A percentile compares a stretch with the other conserved stretches of the same genome.
Evolutionary conservation across 30 jellyfish, hydroid and myxozoan genomes (phyloP).

Genomic region (Aurelia sp.): DNA sequence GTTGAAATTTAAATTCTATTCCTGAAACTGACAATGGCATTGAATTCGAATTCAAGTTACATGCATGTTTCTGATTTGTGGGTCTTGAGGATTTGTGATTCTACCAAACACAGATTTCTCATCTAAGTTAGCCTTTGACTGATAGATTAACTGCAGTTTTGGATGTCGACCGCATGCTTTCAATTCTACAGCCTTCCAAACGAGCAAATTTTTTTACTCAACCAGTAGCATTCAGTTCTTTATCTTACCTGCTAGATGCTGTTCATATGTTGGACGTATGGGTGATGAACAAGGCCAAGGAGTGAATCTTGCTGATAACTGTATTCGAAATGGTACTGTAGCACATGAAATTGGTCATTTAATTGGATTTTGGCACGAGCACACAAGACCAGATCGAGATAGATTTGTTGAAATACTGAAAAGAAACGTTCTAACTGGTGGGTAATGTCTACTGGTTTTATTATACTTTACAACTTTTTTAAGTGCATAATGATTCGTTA

Average conservation of each 20-base stretch:
- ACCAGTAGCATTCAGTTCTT: not conserved
- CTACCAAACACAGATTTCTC: too few species aligned
- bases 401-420: constrained; percentile 49
- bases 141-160: too few species aligned
- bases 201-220: too few species aligned
- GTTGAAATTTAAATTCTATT: too few species aligned
- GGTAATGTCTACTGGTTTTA: not conserved
- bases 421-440: constrained; percentile 63
- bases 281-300: constrained; percentile 89
- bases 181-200: too few species aligned
- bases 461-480: not conserved
- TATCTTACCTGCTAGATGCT: constrained; percentile 50
- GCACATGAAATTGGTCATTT: constrained; percentile 86
- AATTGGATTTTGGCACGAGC: constrained; percentile 97
- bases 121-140: too few species aligned
- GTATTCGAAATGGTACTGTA: constrained; percentile 75
- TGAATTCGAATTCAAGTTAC: too few species aligned
- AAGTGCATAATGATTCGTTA: not conserved
- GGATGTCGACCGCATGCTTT: too few species aligned
- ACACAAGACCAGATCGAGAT: constrained; percentile 92
- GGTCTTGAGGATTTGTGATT: too few species aligned
- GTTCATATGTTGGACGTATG: constrained; percentile 94
- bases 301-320: constrained; percentile 69
- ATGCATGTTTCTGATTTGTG: too few species aligned
- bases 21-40: too few species aligned